These are phyloP conservation scores for Goniozus legneri DNA, from an alignment of 1,140 invertebrate species.

Conservation along the genomic window DNA sequence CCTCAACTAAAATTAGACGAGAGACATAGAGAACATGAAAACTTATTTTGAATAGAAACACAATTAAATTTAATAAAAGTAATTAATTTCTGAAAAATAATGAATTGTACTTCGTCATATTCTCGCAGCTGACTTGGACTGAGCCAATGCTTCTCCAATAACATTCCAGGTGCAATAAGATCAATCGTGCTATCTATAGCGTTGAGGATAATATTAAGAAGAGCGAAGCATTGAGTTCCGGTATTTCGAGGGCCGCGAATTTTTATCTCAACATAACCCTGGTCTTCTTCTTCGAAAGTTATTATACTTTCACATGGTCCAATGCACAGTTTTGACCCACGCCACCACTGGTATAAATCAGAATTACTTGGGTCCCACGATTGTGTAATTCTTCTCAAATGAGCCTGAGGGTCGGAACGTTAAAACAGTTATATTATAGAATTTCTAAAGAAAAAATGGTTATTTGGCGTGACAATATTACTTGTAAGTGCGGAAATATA, in stretches of 20 bases:
- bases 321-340: constrained; percentile 74
- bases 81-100: background rate
- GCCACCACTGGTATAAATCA: constrained; percentile 78
- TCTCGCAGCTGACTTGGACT: constrained; percentile 62
- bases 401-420: too few relatives aligned
- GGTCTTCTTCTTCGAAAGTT: constrained; percentile 63
- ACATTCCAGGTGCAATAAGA: constrained; percentile 66
- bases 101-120: constrained; percentile 40
- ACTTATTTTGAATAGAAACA: too few relatives aligned
- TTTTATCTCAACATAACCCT: constrained; percentile 69
- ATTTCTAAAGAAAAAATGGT: background rate
- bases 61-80: background rate
- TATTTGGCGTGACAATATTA: too few relatives aligned
- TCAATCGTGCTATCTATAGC: constrained; percentile 66
- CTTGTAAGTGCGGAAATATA: constrained; percentile 71
- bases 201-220: constrained; percentile 72
- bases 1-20: too few relatives aligned
- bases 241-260: constrained; percentile 66
- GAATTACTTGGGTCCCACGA: constrained; percentile 61
- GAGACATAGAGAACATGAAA: too few relatives aligned
- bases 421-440: too few relatives aligned
- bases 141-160: constrained; percentile 64
- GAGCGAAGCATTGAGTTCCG: constrained; percentile 65
- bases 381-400: constrained; percentile 60
- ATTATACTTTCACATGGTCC: constrained; percentile 71